Evolutionary conservation across 2,888 invertebrate species (phyloP), one percentile per base, ranked within the genome.

Genomic region (Lomographa bimaculata): DNA sequence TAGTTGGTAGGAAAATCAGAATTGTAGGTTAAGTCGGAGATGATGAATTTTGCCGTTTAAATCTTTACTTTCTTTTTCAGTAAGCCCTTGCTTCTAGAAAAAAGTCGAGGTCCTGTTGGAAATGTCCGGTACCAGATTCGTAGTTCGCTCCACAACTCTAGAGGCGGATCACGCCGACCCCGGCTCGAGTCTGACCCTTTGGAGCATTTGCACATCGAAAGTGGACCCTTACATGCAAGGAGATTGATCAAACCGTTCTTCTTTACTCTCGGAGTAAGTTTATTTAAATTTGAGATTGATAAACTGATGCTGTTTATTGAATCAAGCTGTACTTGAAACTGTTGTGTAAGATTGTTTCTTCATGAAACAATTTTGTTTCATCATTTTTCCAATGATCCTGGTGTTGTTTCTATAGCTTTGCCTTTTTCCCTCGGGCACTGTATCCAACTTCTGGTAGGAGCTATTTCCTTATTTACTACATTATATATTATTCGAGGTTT

Each of bases 241-340:
- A 82, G 77, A 48, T 71, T 94, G 30, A 82, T 90, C 64, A 93
- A 90, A 75, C 93, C 93, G 8, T 81, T 94, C 28, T 70, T 90
- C 23, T 94, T 94, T 69, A 92, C 94, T 29, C 61, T 93, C 32
- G 89, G 90, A 69, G 94, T 94, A 86, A 85, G 89, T 63, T 9
- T 27, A 6, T n/a, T 28, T 45, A 61, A 24, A 94, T n/a, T n/a
- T n/a, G n/a, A n/a, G n/a, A n/a, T n/a, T n/a, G n/a, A n/a, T n/a
- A n/a, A n/a, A n/a, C n/a, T n/a, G n/a, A n/a, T n/a, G n/a, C n/a
- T n/a, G n/a, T n/a, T n/a, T n/a, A n/a, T n/a, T n/a, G n/a, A n/a
- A n/a, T n/a, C n/a, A n/a, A n/a, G n/a, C n/a, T n/a, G n/a, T n/a
- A n/a, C n/a, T n/a, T n/a, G n/a, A n/a, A n/a, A n/a, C n/a, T n/a